Base-by-base conservation (phyloP, 1,140 invertebrate species). In the Samia ricini region DNA sequence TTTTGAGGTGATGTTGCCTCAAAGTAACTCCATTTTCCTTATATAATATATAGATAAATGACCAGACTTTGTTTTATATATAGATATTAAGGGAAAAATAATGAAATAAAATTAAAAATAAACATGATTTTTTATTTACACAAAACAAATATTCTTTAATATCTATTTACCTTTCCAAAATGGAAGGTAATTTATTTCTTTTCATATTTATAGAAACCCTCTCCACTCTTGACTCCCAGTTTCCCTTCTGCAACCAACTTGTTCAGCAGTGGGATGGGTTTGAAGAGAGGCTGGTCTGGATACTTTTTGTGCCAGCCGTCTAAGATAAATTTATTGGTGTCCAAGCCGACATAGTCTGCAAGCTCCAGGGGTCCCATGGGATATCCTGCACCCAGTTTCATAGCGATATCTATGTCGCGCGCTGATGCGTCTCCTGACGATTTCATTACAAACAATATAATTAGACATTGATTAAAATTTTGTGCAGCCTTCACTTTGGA, bases 301-400 rank as follows among this genome's bases (percentile, higher is more conserved):
- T 92, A 95, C 72, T 94, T 94, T 74, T 95, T 91, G 71, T 94
- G 91, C 97, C 96, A 98, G 57, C 95, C 94, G 52, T 94, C 91
- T 6, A 95, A 64, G 65, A 95, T 94, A 67, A 92, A 93, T 63
- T 93, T 91, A 33, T 92, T 93, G 10, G 94, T 95, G 77, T 97
- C 96, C 21, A 95, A 91, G 10, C 97, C 95, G 33, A 96, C 94
- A 88, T 96, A 96, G 91, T 97, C 95, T 8, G 93, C 85, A 22
- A 97, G 83, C 90, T 97, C 95, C 76, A 97, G 93, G 2, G 96
- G 96, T 22, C 96, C 96, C 95, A 97, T 97, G 15, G 96, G 96
- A 88, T 97, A 95, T 0, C 96, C 95, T 59, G 96, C 95, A 15
- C 96, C 96, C n/a, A 97, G 86, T 86, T 97, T 97, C 96, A 97